A percentile compares a stretch with the other conserved stretches of the same genome.
These are phyloP conservation scores for Synanthedon vespiformis DNA, from an alignment of 2,888 invertebrate species.

Conservation along the genomic window DNA sequence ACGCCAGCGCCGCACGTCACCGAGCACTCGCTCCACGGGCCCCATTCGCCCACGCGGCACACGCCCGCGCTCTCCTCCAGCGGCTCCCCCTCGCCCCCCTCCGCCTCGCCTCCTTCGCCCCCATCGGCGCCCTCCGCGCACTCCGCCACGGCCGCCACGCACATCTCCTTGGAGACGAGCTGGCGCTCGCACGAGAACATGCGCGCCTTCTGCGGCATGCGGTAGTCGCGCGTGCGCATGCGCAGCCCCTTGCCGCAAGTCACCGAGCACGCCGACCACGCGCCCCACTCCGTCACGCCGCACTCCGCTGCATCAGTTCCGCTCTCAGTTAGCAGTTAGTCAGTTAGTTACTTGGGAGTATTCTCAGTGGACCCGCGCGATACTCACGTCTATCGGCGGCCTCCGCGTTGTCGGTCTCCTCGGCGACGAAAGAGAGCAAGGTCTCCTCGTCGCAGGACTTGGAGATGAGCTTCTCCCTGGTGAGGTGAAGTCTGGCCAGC, in stretches of 20 bases:
- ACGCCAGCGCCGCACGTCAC: conserved; percentile 86
- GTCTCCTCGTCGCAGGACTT: conserved; percentile 79
- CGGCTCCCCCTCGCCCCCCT: conserved; percentile 14
- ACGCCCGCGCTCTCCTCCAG: conserved; percentile 43
- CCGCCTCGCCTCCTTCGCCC: conserved; percentile 16
- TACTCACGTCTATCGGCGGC: conserved; percentile 75
- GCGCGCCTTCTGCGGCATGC: conserved; percentile 77
- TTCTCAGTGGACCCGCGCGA: too few species aligned
- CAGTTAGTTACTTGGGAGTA: too few species aligned
- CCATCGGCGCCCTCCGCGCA: conserved; percentile 50
- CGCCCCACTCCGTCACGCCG: conserved; percentile 78
- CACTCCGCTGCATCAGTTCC: conserved; percentile 77
- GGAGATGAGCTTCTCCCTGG: conserved; percentile 79
- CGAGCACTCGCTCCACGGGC: conserved; percentile 88
- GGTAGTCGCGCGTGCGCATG: conserved; percentile 80
- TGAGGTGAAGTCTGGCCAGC: conserved; percentile 83
- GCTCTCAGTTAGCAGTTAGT: too few species aligned
- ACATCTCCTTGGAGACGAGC: conserved; percentile 90
- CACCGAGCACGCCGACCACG: conserved; percentile 86
- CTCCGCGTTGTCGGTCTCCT: conserved; percentile 77
- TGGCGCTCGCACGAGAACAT: conserved; percentile 79
- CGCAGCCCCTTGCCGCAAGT: conserved; percentile 89
- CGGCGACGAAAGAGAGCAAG: conserved; percentile 69
- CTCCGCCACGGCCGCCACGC: conserved; percentile 80
- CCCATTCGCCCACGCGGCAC: conserved; percentile 81